Evolutionary conservation across 1,140 invertebrate species (phyloP), one percentile per base, ranked within the genome.

Genomic region (Babylonia areolata): DNA sequence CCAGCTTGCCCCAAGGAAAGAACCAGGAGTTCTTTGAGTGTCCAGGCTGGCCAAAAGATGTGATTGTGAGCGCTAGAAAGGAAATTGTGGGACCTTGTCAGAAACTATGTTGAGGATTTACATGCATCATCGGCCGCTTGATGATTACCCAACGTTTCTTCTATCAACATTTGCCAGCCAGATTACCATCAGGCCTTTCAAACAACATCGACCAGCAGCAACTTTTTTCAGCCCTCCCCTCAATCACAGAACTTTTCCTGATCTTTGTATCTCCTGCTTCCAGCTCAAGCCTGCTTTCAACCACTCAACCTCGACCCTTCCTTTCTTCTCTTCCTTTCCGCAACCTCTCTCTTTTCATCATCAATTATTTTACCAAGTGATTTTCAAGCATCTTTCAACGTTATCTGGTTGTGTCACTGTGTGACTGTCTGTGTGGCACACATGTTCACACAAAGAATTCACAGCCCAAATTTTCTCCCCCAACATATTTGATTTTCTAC

Each of bases 111-210:
- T 9, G 78, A 37, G 78, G 33, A 80, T 80, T 80, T 80, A 80
- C 78, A 80, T 80, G 78, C 40, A 42, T 80, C 78, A 33, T 80
- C 46, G 40, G 42, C 78, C 35, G 46, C 31, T 31, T 31, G 28
- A 64, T n/a, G 6, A 80, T 80, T 80, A 40, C 78, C 46, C 46
- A 80, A 80, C 78, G 42, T 35, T 54, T n/a, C 77, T 51, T 80
- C 78, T 80, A 28, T 54, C 42, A 54, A 80, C 78, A 80, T 54
- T n/a, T 2, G 11, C 46, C 42, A 17, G 78, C 46, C 40, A 23
- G 28, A 80, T 80, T 54, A 80, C n/a, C 39, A 35, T 31, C 78
- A 54, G 15, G 78, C 33, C 9, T 80, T 58, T 80, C 39, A 51
- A 80, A 51, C 28, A 39, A 33, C 78, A 80, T 80, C 54, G 46